Conservation (phyloP, 2,888 invertebrate genomes). For the Nomada fabriciana region DNA sequence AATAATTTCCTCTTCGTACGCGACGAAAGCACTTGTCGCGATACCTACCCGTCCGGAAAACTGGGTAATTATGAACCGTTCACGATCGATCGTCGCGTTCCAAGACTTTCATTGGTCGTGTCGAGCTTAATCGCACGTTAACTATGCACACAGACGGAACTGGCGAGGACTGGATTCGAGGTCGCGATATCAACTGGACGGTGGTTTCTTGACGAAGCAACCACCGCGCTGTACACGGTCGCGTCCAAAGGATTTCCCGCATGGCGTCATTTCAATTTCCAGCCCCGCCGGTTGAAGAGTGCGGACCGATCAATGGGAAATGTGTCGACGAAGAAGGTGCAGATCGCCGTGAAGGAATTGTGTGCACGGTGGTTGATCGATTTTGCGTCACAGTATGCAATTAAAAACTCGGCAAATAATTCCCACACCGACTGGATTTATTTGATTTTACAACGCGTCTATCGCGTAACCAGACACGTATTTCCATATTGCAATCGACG, state of each 20-base stretch:
- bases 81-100: constrained; percentile 29
- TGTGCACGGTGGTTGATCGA: constrained; percentile 31
- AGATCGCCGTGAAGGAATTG: constrained; percentile 24
- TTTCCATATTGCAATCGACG: too few species aligned
- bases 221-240: constrained; percentile 7
- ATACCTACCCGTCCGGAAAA: constrained; percentile 9
- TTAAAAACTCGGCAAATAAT: too few species aligned
- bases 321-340: constrained; percentile 8
- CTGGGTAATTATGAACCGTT: constrained; percentile 17
- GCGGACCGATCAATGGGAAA: neutral
- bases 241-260: constrained; percentile 54
- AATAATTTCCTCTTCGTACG: constrained; percentile 11
- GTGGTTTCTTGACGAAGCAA: constrained; percentile 41
- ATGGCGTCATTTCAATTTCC: constrained; percentile 49
- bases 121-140: constrained; percentile 34
- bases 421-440: too few species aligned
- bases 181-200: constrained; percentile 30
- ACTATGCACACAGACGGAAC: constrained; percentile 7
- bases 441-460: too few species aligned
- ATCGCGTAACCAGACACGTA: too few species aligned
- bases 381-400: neutral
- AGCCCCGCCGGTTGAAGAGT: constrained; percentile 23
- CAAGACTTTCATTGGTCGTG: constrained; percentile 34
- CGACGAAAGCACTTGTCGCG: neutral
- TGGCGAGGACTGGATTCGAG: constrained; percentile 12